Evolutionary conservation across 2,888 invertebrate genomes (phyloP), one percentile per base, ranked within the genome.

Genomic region (Brassicogethes aeneus): DNA sequence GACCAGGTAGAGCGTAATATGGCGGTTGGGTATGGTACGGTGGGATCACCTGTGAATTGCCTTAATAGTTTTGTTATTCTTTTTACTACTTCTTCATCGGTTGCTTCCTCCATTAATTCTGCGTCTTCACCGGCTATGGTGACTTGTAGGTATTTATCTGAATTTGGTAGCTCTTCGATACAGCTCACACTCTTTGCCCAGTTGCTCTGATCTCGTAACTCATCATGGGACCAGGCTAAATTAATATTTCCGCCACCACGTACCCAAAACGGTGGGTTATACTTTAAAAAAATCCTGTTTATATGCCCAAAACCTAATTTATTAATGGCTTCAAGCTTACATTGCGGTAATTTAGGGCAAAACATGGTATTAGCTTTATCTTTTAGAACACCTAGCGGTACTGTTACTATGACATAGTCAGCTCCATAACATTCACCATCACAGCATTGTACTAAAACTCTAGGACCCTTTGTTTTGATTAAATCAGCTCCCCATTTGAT

Each of bases 371-470:
- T 75, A 7, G 81, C 79, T 57, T 83, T 79, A 51, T 79, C 77
- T 63, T 89, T 89, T 5, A 90, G 69, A 34, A 84, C 85, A 3
- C 90, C 89, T 5, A 90, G 70, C 0, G 90, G 82, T 34, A 86
- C 70, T 0, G 88, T 88, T 23, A 85, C 66, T 40, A 90, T 79
- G 2, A 85, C 82, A 56, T 88, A 87, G 63, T 90, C 87, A 0
- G 81, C 84, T 2, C 69, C 70, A 52, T 77, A 71, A 53, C 79
- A 78, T 47, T 80, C 77, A 1, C 84, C 84, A 60, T 85, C 83
- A 55, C 79, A 74, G 56, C 82, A 82, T 53, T 78, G 78, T 1
- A 86, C 77, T 12, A 78, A 65, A 2, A 79, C 79, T 15, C 81
- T 71, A 0, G 80, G 77, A 34, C 68, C 60, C 36, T 57, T 57